A percentile compares a stretch with the other conserved stretches of the same genome.
These are phyloP conservation scores for Homarus gammarus DNA, from an alignment of 2,888 invertebrate species.

Conservation along the genomic window DNA sequence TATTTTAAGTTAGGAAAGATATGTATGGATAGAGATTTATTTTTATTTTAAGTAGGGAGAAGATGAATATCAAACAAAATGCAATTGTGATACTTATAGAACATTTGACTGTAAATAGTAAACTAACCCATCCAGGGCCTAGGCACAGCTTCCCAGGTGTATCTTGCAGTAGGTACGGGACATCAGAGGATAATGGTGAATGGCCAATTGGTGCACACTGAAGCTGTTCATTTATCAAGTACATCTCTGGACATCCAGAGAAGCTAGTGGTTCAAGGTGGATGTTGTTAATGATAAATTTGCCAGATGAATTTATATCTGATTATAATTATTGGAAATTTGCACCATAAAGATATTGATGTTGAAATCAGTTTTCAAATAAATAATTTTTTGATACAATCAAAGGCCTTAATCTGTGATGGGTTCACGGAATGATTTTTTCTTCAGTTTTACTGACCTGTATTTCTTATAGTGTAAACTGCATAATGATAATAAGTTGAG, in stretches of 20 bases:
- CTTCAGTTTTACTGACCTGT: background rate
- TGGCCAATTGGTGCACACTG: background rate
- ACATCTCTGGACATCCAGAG: background rate
- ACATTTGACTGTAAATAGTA: constrained; percentile 69
- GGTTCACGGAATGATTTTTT: background rate
- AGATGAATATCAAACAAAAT: constrained; percentile 72
- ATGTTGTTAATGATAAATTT: background rate
- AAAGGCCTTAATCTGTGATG: constrained; percentile 2
- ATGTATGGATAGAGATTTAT: constrained; percentile 74
- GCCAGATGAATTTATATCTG: background rate
- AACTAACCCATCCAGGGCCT: constrained; percentile 70
- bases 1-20: constrained; percentile 69
- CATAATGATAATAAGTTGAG: constrained; percentile 23
- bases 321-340: too few species aligned
- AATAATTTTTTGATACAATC: background rate
- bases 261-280: background rate
- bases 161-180: background rate
- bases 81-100: constrained; percentile 70
- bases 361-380: background rate
- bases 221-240: background rate
- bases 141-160: constrained; percentile 43
- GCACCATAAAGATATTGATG: background rate
- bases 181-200: background rate
- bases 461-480: constrained; percentile 14
- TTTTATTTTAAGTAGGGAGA: constrained; percentile 71